phyloP scores from a whole-genome alignment of 1,140 invertebrate species.

The Nasonia vitripennis region DNA sequence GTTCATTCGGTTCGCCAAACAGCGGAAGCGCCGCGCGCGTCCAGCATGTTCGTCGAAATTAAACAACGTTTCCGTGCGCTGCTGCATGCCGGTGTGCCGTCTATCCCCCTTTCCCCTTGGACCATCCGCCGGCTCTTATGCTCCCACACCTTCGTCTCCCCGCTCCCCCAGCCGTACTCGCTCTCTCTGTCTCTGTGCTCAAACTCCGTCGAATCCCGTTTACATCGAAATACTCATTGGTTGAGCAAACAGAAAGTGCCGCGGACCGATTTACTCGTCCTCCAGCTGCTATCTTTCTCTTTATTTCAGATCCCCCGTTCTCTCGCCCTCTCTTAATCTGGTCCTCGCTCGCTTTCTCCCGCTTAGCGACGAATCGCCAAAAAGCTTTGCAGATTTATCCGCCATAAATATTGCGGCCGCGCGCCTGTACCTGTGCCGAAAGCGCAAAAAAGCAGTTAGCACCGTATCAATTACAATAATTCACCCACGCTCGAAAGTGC shows the following conservation, averaged over 20 bases:
- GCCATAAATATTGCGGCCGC: constrained; percentile 45
- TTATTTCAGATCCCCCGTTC: not conserved
- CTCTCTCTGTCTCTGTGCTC: constrained; percentile 31
- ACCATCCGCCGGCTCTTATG: not conserved
- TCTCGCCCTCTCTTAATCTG: constrained; percentile 31
- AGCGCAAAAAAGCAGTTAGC: constrained; percentile 34
- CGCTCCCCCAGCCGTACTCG: not conserved
- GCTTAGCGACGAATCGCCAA: constrained; percentile 23
- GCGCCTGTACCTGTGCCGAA: not conserved
- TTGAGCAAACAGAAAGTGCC: constrained; percentile 57
- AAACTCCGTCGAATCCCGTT: constrained; percentile 52
- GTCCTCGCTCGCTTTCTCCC: not conserved
- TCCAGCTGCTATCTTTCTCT: not conserved
- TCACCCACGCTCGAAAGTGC: not conserved
- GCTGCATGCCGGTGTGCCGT: not conserved
- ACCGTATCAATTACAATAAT: constrained; percentile 43
- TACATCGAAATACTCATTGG: constrained; percentile 61
- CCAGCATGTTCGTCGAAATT: constrained; percentile 62
- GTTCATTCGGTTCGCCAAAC: constrained; percentile 50
- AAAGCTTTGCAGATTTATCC: constrained; percentile 51
- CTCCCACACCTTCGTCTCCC: constrained; percentile 1
- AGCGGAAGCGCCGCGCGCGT: constrained; percentile 45
- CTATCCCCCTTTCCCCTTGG: not conserved
- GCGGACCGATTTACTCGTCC: constrained; percentile 50
- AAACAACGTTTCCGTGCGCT: constrained; percentile 55